Base-by-base conservation (phyloP, 1,140 invertebrate species). In the Leptinotarsa lineolata region DNA sequence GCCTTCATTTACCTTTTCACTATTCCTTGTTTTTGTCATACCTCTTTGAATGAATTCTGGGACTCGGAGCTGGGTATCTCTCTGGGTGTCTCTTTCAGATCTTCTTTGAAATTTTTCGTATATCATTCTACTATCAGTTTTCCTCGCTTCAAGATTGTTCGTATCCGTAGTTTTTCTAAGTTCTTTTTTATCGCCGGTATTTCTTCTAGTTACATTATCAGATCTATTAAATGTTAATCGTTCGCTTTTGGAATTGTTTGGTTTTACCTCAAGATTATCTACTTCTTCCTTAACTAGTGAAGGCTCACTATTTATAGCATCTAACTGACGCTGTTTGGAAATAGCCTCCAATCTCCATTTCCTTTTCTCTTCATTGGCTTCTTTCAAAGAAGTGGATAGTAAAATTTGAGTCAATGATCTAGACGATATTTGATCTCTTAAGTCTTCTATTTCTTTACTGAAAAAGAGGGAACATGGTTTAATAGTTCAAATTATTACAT, bases 391-490 rank as follows among this genome's bases (percentile, higher is more conserved):
- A 22, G 68, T 30, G 8, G 68, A 58, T 18, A 69, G 68, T 24
- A 69, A 4, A 20, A 59, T 22, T 21, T 24, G 24, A 13, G 24
- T 20, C 20, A 59, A 58, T 16, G 46, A 21, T 24, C 30, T 69
- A 18, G 68, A 18, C 13, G 13, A 20, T 16, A 69, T 21, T 39
- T 69, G 11, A 11, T 69, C 54, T 24, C 30, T 22, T 21, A 69
- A n/a, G 6, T 30, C 45, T 59, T 59, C n/a, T 59, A 69, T 20
- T 59, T 69, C 68, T 69, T 69, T 21, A 21, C 68, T 69, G 68
- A 45, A 69, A 69, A 16, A 21, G 22, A 20, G 13, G 5, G 21
- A 65, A 65, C 6, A 65, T 39, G 8, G 8, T 11, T 39, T 39
- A 8, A 39, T 11, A 39, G 8, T 2, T 39, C 30, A 39, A 39